Evolutionary conservation across 2,888 invertebrate genomes (phyloP).

Genomic region (Brachyopa scutellaris): DNA sequence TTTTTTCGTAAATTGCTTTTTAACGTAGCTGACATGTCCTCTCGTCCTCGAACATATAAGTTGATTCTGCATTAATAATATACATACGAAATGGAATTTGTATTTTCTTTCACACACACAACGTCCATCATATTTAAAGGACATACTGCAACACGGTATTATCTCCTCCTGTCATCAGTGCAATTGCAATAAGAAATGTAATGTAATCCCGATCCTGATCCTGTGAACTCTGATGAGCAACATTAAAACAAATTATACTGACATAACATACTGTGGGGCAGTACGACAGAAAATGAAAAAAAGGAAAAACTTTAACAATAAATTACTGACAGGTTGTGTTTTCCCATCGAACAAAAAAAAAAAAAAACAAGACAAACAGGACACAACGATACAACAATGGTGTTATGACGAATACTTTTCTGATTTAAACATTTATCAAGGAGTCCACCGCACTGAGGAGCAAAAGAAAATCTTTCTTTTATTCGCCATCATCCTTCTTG

Average conservation of each 20-base stretch:
- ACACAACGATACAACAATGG: slow-evolving; percentile 21
- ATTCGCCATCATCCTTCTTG: slow-evolving; percentile 48
- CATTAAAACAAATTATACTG: slow-evolving; percentile 10
- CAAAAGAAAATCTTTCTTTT: slow-evolving; percentile 30
- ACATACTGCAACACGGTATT: slow-evolving; percentile 38
- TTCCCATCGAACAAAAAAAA: neutral
- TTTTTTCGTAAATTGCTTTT: slow-evolving; percentile 64
- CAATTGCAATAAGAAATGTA: slow-evolving; percentile 58
- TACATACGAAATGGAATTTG: slow-evolving; percentile 54
- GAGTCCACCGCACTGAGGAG: neutral
- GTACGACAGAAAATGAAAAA: slow-evolving; percentile 1
- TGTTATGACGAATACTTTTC: slow-evolving; percentile 66
- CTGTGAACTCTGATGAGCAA: slow-evolving; percentile 7
- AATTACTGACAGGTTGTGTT: slow-evolving; percentile 21
- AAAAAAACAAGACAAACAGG: neutral
- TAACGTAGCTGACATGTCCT: slow-evolving; percentile 33
- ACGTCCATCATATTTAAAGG: slow-evolving; percentile 53
- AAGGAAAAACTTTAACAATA: slow-evolving; percentile 15
- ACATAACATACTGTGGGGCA: neutral
- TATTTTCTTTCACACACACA: slow-evolving; percentile 47
- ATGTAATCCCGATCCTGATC: neutral
- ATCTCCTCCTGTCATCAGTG: slow-evolving; percentile 48
- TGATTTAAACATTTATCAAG: slow-evolving; percentile 70
- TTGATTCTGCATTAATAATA: slow-evolving; percentile 58
- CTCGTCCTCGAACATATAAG: too few relatives aligned